These are phyloP conservation scores for Pachypeltis micranthus DNA, from an alignment of 1,140 invertebrate genomes.

Conservation along the genomic window DNA sequence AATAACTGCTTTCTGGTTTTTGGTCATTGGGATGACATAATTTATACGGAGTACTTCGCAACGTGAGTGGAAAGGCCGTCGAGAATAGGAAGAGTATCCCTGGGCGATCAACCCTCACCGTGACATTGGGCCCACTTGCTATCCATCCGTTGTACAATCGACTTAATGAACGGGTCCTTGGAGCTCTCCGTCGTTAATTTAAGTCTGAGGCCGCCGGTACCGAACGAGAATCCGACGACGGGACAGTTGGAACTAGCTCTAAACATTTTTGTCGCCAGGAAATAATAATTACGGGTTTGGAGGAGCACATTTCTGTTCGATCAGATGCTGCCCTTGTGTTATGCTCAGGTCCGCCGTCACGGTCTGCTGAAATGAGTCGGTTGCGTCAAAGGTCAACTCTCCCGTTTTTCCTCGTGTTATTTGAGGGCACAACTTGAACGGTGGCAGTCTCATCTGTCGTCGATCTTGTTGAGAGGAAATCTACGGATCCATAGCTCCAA, in stretches of 20 bases:
- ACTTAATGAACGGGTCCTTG: neutral
- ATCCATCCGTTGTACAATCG: neutral
- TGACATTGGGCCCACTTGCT: neutral
- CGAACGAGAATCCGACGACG: neutral
- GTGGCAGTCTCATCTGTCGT: too few species aligned
- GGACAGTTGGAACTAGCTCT: neutral
- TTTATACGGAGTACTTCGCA: too few species aligned
- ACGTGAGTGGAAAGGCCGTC: neutral
- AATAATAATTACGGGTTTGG: neutral
- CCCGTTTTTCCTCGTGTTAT: too few species aligned
- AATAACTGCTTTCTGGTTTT: too few species aligned
- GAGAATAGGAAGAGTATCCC: neutral
- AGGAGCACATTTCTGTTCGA: too few species aligned
- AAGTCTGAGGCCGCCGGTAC: neutral
- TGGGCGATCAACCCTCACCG: neutral
- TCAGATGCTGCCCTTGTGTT: too few species aligned
- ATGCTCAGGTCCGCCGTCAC: too few species aligned
- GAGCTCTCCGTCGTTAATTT: neutral
- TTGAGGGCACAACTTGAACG: too few species aligned
- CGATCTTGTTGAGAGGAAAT: too few species aligned
- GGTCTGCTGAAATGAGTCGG: neutral
- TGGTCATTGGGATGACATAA: too few species aligned
- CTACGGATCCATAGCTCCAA: too few species aligned
- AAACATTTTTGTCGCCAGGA: neutral
- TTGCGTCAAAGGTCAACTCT: neutral